Percentiles rank a stretch among this genome's conserved stretches.
Conservation (phyloP, 2,888 invertebrate genomes). For the Geotrupes spiniger region DNA sequence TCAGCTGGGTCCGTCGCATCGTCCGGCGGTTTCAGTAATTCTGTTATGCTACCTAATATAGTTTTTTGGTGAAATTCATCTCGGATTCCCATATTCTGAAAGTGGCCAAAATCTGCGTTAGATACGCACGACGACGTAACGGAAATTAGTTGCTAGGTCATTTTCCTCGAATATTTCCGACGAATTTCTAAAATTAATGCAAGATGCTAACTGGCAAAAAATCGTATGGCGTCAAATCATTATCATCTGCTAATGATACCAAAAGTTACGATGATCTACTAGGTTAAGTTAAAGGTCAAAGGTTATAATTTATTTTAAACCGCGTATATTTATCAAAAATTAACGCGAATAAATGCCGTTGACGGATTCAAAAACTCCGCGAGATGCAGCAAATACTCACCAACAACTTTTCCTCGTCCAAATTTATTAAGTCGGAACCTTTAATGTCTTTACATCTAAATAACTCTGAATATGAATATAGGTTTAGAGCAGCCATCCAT, state of each 20-base stretch:
- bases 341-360: no score
- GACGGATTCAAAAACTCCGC: no score
- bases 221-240: neutral
- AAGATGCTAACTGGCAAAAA: no score
- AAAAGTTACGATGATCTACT: constrained; percentile 1
- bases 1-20: constrained; percentile 31
- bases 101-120: constrained; percentile 28
- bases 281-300: constrained; percentile 21
- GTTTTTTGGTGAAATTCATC: constrained; percentile 71
- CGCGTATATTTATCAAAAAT: no score
- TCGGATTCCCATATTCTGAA: constrained; percentile 71
- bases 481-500: constrained; percentile 73
- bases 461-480: constrained; percentile 68
- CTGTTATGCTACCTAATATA: constrained; percentile 65
- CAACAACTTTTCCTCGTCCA: constrained; percentile 66
- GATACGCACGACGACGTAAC: neutral
- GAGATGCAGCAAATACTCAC: constrained; percentile 49
- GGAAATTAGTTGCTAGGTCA: constrained; percentile 1
- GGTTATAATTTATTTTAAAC: constrained; percentile 14
- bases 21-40: constrained; percentile 52
- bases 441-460: constrained; percentile 70
- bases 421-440: constrained; percentile 62
- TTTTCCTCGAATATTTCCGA: no score
- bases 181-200: no score
- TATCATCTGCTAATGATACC: constrained; percentile 1